Percentiles rank a stretch among this genome's conserved stretches.
phyloP scores from a whole-genome alignment of 2,797 vertebrate species.

The Buceros bicornis region DNA sequence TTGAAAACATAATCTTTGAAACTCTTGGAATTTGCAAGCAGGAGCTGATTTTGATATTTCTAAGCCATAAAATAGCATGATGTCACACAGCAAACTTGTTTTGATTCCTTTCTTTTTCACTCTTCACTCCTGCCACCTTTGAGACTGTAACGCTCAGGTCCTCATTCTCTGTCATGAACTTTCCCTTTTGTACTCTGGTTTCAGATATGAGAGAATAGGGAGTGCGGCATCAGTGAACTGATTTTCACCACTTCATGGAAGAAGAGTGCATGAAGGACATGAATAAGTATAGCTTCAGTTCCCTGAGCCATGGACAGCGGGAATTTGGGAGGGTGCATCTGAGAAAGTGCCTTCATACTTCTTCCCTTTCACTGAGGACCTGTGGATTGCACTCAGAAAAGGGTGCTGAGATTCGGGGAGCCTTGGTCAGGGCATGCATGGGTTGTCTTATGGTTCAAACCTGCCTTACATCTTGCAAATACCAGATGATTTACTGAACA shows the following conservation, averaged over 20 bases:
- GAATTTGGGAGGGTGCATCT: not conserved
- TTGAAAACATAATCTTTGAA: not conserved
- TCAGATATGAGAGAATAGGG: not conserved
- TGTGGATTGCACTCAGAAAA: not conserved
- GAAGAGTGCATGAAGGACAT: not conserved
- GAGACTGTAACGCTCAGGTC: not conserved
- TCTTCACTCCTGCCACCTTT: not conserved
- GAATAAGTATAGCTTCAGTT: not conserved
- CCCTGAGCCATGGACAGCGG: not conserved
- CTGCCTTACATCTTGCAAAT: not conserved
- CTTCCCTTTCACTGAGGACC: not conserved
- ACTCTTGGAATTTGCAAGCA: not conserved
- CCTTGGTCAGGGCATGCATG: fast-evolving
- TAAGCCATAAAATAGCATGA: not conserved
- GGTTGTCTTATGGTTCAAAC: not conserved
- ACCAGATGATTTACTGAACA: not conserved
- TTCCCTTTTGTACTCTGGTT: not conserved
- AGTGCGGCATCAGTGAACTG: not conserved
- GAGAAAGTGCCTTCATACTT: not conserved
- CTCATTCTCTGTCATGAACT: not conserved
- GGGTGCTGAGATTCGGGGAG: not conserved
- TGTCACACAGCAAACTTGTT: not conserved
- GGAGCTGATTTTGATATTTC: not conserved
- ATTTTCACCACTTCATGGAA: not conserved
- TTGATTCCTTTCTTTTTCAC: not conserved